These are phyloP conservation scores for Syngnathus acus DNA, from an alignment of 2,797 vertebrate genomes.

Conservation along the genomic window DNA sequence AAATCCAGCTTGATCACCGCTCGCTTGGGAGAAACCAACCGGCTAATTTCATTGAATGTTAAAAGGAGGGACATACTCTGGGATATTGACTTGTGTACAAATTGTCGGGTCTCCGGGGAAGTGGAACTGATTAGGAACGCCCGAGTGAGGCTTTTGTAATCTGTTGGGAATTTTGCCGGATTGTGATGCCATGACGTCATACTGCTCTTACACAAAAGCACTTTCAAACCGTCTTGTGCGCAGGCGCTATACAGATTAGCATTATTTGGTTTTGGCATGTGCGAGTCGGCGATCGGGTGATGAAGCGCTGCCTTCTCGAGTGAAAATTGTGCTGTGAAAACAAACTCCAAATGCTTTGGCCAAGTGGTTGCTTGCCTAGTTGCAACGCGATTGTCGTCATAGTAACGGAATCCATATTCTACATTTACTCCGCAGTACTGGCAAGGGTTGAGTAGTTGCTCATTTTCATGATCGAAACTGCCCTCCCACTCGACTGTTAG, in stretches of 20 bases:
- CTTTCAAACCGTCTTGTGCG: not conserved
- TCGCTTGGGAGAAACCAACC: conserved; percentile 38
- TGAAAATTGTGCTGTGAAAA: too few relatives aligned
- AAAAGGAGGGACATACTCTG: not conserved
- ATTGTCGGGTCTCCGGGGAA: not conserved
- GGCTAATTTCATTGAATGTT: conserved; percentile 40
- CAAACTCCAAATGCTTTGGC: too few relatives aligned
- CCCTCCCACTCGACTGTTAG: not conserved
- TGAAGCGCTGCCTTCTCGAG: too few relatives aligned
- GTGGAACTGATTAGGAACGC: not conserved
- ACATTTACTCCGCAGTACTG: not conserved
- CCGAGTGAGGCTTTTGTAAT: not conserved
- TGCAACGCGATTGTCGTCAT: too few relatives aligned
- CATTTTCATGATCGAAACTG: too few relatives aligned
- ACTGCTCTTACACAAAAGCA: not conserved
- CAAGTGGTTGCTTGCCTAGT: too few relatives aligned
- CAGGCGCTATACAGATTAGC: too few relatives aligned
- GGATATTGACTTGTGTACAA: conserved; percentile 2
- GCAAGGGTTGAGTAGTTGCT: too few relatives aligned
- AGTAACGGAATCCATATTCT: too few relatives aligned
- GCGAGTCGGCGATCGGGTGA: too few relatives aligned
- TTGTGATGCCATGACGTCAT: not conserved
- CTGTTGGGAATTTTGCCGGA: not conserved
- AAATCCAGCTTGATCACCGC: conserved; percentile 56
- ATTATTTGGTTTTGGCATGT: not conserved